Base-by-base conservation (phyloP, 2,888 invertebrate species). In the Chydorus sphaericus region DNA sequence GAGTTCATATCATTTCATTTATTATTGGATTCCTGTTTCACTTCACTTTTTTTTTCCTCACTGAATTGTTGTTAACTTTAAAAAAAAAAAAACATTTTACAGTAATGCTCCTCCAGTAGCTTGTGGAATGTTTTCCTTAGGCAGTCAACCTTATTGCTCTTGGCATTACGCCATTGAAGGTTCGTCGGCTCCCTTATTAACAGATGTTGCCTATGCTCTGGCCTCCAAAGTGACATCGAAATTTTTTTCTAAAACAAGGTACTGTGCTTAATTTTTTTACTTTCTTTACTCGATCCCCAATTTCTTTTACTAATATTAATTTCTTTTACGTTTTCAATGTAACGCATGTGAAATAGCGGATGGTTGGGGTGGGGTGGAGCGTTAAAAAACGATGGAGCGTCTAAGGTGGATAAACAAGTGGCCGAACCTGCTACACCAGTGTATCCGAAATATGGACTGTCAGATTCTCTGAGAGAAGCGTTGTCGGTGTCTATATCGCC, bases 141-240 rank as follows among this genome's bases (percentile, higher is more conserved):
- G 94, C 1, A 76, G 79, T 6, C 80, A 82, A 58, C 94, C 94
- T 0, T 94, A 82, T 70, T 68, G 90, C 58, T 89, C 87, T 1
- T 91, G 90, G 70, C 91, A 90, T 70, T 86, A 85, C 70, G 90
- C 89, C 6, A 74, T 89, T 55, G 93, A 94, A 76, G 92, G 91
- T 23, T 83, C 82, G 55, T 75, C 83, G 18, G 84, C 84, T 30
- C 86, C 87, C 0, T 78, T 85, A 14, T 73, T 94, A 14, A 82
- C 87, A 53, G 92, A 93, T 68, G 89, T 94, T n/a, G 92, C 92
- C 0, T 82, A 86, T 67, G 91, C 88, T 55, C 86, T 93, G 52
- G 91, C 91, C 2, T 85, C 81, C 66, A 91, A 88, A 74, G 75
- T 92, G 28, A 85, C 88, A 67, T 70, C 70, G 57, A 71, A 73